A percentile compares a stretch with the other conserved stretches of the same genome.
Evolutionary conservation across 2,888 invertebrate genomes (phyloP).

Genomic region (Lasioglossum figueresi): DNA sequence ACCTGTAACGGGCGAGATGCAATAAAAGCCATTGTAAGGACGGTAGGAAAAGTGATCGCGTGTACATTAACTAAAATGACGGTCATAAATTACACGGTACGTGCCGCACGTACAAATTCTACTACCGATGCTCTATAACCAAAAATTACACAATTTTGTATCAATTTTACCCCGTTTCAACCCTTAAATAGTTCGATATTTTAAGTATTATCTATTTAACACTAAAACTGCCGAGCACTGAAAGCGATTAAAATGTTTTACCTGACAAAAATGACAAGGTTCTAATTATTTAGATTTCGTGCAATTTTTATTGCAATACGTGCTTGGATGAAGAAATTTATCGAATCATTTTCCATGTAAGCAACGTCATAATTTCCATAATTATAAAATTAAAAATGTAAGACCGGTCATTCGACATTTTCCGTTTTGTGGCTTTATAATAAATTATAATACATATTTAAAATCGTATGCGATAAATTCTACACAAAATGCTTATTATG

Average conservation of each 20-base stretch:
- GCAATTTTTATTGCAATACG: too few relatives aligned
- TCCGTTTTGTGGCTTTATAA: too few relatives aligned
- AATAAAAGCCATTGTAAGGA: slow-evolving; percentile 9
- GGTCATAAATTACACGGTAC: not conserved
- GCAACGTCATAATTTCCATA: too few relatives aligned
- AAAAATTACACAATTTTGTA: not conserved
- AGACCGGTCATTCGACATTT: too few relatives aligned
- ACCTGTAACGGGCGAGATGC: slow-evolving; percentile 5
- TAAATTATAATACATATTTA: not conserved
- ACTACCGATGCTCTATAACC: not conserved
- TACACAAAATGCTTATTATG: not conserved
- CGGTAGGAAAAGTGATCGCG: not conserved
- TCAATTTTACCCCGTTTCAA: not conserved
- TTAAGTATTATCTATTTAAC: not conserved
- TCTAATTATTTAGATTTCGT: too few relatives aligned
- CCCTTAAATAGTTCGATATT: not conserved
- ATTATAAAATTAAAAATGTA: too few relatives aligned
- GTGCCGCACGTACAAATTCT: not conserved
- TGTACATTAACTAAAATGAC: not conserved
- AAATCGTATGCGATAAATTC: not conserved
- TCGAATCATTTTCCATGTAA: too few relatives aligned
- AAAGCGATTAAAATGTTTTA: too few relatives aligned
- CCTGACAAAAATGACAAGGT: too few relatives aligned
- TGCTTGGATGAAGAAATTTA: too few relatives aligned
- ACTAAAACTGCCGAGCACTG: too few relatives aligned